Base-by-base conservation (phyloP, 2,888 invertebrate genomes). In the Drosophila hamatofila region DNA sequence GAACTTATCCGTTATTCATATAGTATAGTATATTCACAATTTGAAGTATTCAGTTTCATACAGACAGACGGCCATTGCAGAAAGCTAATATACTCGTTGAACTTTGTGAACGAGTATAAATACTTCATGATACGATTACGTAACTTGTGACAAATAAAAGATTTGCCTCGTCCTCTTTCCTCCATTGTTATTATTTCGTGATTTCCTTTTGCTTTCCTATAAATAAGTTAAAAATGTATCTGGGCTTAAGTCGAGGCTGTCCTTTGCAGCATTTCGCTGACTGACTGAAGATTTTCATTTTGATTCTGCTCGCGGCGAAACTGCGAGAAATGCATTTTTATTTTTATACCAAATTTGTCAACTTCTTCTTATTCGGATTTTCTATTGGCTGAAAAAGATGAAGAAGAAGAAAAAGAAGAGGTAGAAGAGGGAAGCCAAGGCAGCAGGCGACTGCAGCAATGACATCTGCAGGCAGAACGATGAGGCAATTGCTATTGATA, bases 401-500 rank as follows among this genome's bases (percentile, higher is more conserved):
- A 66, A 63, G 58, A 62, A 46, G 44, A 60, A 44, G 54, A 51
- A 42, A 12, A 14, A 18, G 33, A 18, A 11, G 42, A 16, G 21
- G 37, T 51, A 16, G 48, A 27, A 11, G 54, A 39, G 30, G 60
- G 62, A 64, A 44, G 8, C 46, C n/a, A 48, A n/a, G 46, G 25
- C 27, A 51, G 42, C 14, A 8, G 49, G 18, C 39, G 23, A 48
- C 25, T 27, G 51, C 27, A 51, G 27, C 61, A 18, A 58, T 59
- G 67, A 60, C 78, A 78, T 78, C 78, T 78, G 81, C 73, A 64
- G 58, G 48, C 57, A 59, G 41, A 46, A 27, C 62, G 59, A 42
- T 52, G 69, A 60, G 58, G 63, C 74, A 78, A 73, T 78, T 68
- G 79, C 82, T 61, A 81, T 66, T 80, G 82, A 80, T 80, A 80